phyloP scores from a whole-genome alignment of 2,888 invertebrate genomes.

The Nemurella pictetii region DNA sequence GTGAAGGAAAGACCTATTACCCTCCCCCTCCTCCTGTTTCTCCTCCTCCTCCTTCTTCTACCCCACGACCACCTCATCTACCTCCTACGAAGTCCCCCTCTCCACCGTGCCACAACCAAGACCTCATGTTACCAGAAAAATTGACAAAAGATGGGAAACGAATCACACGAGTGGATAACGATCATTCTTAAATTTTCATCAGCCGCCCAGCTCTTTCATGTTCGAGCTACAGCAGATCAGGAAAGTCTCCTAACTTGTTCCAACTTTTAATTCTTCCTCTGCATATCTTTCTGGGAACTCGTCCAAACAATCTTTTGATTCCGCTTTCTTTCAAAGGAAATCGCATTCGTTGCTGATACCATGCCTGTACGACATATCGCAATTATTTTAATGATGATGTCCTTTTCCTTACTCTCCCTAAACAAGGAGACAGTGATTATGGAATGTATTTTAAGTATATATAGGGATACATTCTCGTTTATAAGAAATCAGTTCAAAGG shows the following conservation, averaged over 20 bases:
- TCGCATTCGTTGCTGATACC: background rate
- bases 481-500: background rate
- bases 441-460: too few species aligned
- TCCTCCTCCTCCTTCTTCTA: background rate
- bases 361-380: background rate
- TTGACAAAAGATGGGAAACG: constrained; percentile 1
- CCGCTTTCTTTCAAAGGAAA: background rate
- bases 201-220: background rate
- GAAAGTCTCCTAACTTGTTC: background rate
- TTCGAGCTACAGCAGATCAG: background rate
- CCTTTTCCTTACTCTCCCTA: background rate
- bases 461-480: background rate
- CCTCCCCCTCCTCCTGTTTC: background rate
- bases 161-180: background rate
- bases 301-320: background rate
- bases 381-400: background rate
- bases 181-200: background rate
- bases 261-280: background rate
- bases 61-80: background rate
- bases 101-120: background rate
- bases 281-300: background rate
- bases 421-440: background rate
- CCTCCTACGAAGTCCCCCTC: background rate
- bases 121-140: constrained; percentile 4
- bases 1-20: constrained; percentile 27